Percentiles rank a stretch among this genome's conserved stretches.
Evolutionary conservation across 2,888 invertebrate genomes (phyloP).

Genomic region (Bugulina stolonifera): DNA sequence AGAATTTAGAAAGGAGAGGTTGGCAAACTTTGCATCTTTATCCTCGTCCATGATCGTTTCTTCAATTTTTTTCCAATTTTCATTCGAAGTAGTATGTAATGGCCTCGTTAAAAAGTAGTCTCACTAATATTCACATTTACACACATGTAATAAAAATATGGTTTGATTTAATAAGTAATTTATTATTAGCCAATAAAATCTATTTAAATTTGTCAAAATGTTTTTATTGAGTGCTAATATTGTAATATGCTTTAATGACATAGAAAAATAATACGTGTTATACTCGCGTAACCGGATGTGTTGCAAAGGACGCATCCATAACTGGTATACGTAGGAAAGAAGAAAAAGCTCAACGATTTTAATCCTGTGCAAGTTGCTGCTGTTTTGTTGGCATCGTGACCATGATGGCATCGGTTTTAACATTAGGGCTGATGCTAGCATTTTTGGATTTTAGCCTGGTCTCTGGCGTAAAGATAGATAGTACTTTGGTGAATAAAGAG

Average conservation of each 20-base stretch:
- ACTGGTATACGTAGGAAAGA: neutral
- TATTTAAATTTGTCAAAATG: too few relatives aligned
- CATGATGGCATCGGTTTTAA: neutral
- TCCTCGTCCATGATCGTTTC: too few relatives aligned
- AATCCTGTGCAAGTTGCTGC: neutral
- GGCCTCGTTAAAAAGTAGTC: too few relatives aligned
- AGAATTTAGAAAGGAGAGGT: neutral
- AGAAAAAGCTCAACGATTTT: neutral
- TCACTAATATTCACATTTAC: too few relatives aligned
- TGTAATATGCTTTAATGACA: neutral
- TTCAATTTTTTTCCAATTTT: too few relatives aligned
- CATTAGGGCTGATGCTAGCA: too few relatives aligned
- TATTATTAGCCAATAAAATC: too few relatives aligned
- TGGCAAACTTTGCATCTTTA: too few relatives aligned
- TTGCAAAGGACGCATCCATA: neutral
- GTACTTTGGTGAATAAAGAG: slow-evolving; percentile 57
- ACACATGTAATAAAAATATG: too few relatives aligned
- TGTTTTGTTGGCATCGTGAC: neutral
- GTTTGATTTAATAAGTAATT: too few relatives aligned
- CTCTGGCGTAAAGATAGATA: neutral
- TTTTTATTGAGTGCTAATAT: neutral
- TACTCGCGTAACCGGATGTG: neutral
- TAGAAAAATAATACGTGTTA: neutral
- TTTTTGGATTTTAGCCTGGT: too few relatives aligned
- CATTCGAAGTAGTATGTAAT: too few relatives aligned